These are phyloP conservation scores for Rhombomys opimus DNA, from an alignment of 2,113 vertebrate species.

Conservation along the genomic window DNA sequence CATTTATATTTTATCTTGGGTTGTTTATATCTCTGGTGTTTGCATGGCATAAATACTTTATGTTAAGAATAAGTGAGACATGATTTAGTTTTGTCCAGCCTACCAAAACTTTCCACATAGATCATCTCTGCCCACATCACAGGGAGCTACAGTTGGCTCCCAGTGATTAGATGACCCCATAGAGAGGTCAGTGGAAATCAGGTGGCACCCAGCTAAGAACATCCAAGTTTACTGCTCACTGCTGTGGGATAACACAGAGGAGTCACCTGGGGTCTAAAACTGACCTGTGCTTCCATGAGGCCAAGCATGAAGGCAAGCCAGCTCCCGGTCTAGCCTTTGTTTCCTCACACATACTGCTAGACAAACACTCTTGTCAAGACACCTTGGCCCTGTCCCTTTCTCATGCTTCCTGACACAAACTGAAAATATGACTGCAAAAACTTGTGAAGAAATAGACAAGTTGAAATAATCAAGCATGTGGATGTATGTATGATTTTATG, in stretches of 20 bases:
- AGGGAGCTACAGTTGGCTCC: not conserved
- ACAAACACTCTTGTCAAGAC: not conserved
- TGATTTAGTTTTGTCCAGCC: not conserved
- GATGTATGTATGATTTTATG: not conserved
- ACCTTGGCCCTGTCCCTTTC: not conserved
- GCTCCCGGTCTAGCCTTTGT: not conserved
- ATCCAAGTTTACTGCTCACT: not conserved
- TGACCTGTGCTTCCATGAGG: not conserved
- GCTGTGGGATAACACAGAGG: not conserved
- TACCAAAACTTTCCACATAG: not conserved
- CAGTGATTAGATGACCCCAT: not conserved
- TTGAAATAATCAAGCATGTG: not conserved
- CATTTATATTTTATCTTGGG: not conserved
- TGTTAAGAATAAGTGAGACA: not conserved
- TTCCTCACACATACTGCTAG: too few species aligned
- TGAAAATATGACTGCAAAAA: not conserved
- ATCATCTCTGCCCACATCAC: not conserved
- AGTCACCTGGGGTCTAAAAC: not conserved
- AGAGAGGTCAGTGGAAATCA: not conserved
- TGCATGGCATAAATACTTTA: not conserved
- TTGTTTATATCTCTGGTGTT: not conserved
- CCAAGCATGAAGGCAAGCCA: not conserved
- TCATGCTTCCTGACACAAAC: not conserved
- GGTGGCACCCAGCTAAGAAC: not conserved
- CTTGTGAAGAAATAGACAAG: not conserved